Conservation (phyloP, 2,888 invertebrate genomes). For the Drosophila tanythrix region DNA sequence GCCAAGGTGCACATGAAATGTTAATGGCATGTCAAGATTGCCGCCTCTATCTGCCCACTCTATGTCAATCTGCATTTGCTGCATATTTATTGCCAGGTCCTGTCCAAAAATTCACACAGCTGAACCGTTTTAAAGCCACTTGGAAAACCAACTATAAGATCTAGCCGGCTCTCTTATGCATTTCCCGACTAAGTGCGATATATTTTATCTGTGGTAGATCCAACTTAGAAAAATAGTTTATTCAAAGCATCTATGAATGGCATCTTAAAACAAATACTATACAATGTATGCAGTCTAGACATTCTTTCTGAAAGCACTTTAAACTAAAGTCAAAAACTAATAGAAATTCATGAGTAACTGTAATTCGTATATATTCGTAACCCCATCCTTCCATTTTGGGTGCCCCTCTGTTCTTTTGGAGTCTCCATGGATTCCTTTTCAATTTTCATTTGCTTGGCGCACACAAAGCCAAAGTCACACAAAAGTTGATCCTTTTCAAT, state of each 20-base stretch:
- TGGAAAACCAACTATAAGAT: background rate
- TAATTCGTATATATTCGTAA: constrained; percentile 27
- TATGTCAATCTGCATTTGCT: constrained; percentile 31
- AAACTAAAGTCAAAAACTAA: constrained; percentile 16
- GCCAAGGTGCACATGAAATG: constrained; percentile 79
- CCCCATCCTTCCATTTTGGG: constrained; percentile 8
- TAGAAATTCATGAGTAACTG: constrained; percentile 42
- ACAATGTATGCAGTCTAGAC: background rate
- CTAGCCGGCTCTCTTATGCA: constrained; percentile 14
- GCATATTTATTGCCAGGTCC: constrained; percentile 63
- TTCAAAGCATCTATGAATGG: background rate
- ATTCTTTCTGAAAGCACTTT: constrained; percentile 20
- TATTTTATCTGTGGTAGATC: background rate
- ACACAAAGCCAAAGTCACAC: constrained; percentile 73
- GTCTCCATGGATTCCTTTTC: constrained; percentile 62
- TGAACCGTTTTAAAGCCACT: constrained; percentile 3
- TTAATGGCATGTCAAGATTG: constrained; percentile 79
- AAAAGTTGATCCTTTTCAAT: constrained; percentile 83
- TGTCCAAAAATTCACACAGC: constrained; percentile 48
- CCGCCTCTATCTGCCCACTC: constrained; percentile 37
- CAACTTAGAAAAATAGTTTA: background rate
- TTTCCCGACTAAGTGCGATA: background rate
- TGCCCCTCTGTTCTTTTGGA: background rate
- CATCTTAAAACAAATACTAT: background rate
- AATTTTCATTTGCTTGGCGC: constrained; percentile 67